A percentile compares a stretch with the other conserved stretches of the same genome.
These are phyloP conservation scores for Peromyscus melanophrys DNA, from an alignment of 2,797 vertebrate genomes.

Conservation along the genomic window DNA sequence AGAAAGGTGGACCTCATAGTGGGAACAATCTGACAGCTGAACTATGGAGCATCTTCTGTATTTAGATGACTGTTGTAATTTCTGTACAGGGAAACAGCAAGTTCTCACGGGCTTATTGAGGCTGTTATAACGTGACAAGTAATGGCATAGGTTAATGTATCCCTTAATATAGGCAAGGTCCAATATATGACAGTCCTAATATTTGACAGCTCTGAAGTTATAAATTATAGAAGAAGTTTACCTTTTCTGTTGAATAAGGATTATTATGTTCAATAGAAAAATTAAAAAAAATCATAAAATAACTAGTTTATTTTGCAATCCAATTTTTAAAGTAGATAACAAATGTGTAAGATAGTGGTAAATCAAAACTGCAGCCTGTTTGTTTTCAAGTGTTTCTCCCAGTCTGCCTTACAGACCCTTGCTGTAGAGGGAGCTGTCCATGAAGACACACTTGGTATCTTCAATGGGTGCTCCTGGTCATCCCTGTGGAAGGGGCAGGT, in stretches of 20 bases:
- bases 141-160: background rate
- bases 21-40: rapidly evolving
- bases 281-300: slow-evolving; percentile 16
- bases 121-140: background rate
- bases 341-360: background rate
- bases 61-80: background rate
- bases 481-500: background rate
- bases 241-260: slow-evolving; percentile 50
- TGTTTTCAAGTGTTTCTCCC: background rate
- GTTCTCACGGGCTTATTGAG: background rate
- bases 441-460: background rate
- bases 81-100: background rate
- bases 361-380: background rate
- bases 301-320: background rate
- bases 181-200: slow-evolving; percentile 4
- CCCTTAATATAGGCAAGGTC: background rate
- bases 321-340: background rate
- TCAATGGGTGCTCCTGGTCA: background rate
- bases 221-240: background rate
- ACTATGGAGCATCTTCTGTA: rapidly evolving
- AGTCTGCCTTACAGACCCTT: background rate
- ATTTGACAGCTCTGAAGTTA: background rate
- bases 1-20: background rate
- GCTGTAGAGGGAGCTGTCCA: background rate
- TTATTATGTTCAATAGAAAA: slow-evolving; percentile 19